Evolutionary conservation across 2,797 vertebrate genomes (phyloP), one percentile per base, ranked within the genome.

Genomic region (Aeoliscus strigatus): DNA sequence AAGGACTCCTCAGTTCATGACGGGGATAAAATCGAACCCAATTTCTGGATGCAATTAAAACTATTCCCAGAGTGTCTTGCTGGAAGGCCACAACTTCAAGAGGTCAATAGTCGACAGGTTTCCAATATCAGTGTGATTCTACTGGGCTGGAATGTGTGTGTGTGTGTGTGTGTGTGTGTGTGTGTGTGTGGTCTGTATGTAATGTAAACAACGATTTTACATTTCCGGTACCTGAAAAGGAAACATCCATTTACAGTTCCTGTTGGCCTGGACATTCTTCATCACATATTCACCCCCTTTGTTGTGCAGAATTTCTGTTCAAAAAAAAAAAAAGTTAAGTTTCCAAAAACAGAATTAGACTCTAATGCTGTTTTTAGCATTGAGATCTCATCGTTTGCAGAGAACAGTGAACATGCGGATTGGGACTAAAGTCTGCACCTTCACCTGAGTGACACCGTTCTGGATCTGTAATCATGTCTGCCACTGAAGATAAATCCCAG

Each of bases 11-110:
- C 36, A 48, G 56, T 73, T 70, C 63, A 60, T 66, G 59, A 79
- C 27, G 39, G 40, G 63, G 46, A 65, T 73, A 59, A 79, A 75
- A 82, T 82, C 77, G 56, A 84, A 77, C 27, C 51, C 64, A 73
- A 79, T 81, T 70, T 76, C 75, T 73, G 41, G 12, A 46, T 73
- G 65, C 80, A 83, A 83, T 79, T 79, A 82, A 82, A 81, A 70
- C 53, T 50, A 58, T 68, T 74, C 61, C 73, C 63, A 23, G 24
- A 53, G 71, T 33, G 21, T n/a, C 21, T 21, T 14, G 45, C 58
- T 73, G 53, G 30, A 50, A 74, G 70, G 71, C 61, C 74, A 63
- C 66, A 67, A 67, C 65, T 70, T 77, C 51, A 70, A 53, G 60
- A 66, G 71, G 65, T 75, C 73, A 74, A 47, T 58, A 38, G 29